A percentile compares a stretch with the other conserved stretches of the same genome.
phyloP scores from a whole-genome alignment of 2,797 vertebrate species.

The Corythornis leucogaster region DNA sequence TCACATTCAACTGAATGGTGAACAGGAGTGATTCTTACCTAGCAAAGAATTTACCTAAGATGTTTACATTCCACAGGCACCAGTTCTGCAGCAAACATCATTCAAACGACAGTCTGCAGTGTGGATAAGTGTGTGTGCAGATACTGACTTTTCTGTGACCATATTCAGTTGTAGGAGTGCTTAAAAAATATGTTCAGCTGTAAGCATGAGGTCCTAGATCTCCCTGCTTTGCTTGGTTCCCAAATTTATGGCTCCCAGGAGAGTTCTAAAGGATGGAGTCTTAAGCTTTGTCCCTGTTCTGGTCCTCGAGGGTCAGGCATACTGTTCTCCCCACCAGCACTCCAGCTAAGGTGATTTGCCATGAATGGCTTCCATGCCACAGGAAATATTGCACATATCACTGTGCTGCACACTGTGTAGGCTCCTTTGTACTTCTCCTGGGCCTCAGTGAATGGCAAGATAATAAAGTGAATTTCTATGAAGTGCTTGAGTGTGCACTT shows the following conservation, averaged over 20 bases:
- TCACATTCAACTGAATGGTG: neutral
- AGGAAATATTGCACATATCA: neutral
- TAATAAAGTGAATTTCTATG: neutral
- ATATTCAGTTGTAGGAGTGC: neutral
- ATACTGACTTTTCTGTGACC: neutral
- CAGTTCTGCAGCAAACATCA: neutral
- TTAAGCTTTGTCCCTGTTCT: neutral
- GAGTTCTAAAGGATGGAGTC: neutral
- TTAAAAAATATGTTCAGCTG: neutral
- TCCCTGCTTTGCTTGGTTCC: neutral
- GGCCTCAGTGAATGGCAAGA: neutral
- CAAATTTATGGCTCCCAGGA: neutral
- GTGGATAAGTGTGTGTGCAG: too few species aligned
- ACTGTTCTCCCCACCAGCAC: accelerated
- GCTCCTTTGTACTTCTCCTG: neutral
- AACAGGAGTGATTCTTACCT: neutral
- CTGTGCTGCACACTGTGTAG: neutral
- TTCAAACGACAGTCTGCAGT: neutral
- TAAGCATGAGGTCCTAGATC: neutral
- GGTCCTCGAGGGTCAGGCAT: neutral
- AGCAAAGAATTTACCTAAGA: neutral
- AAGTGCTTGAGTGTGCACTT: neutral
- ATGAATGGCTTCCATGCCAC: neutral
- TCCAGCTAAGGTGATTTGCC: neutral
- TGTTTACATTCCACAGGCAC: neutral